Evolutionary conservation across 2,888 invertebrate genomes (phyloP).

Genomic region (Schizotus pectinicornis): DNA sequence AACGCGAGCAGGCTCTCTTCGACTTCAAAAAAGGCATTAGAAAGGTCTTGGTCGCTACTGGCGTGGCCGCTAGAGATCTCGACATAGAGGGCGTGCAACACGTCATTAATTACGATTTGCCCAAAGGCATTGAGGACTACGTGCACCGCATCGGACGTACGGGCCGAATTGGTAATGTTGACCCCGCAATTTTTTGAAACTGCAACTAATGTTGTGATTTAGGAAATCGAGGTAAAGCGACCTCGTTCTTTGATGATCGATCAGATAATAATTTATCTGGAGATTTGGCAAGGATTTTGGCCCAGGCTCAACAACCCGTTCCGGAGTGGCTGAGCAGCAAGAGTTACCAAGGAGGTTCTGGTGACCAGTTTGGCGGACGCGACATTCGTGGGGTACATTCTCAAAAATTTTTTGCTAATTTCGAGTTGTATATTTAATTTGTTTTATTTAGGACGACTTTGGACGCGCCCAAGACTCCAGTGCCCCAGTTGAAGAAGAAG

Average conservation of each 20-base stretch:
- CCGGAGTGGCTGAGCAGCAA: conserved; percentile 75
- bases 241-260: conserved; percentile 78
- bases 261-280: conserved; percentile 67
- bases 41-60: conserved; percentile 89
- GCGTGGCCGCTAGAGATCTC: conserved; percentile 91
- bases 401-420: conserved; percentile 37
- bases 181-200: conserved; percentile 28
- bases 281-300: conserved; percentile 75
- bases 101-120: conserved; percentile 92
- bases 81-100: conserved; percentile 88
- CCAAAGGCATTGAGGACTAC: conserved; percentile 89
- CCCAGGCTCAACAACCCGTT: conserved; percentile 77
- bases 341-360: conserved; percentile 60
- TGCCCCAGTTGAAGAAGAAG: conserved; percentile 62
- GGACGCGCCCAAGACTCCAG: conserved; percentile 44
- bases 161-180: conserved; percentile 87
- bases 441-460: conserved; percentile 43
- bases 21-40: conserved; percentile 83
- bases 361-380: conserved; percentile 71
- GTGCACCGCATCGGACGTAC: conserved; percentile 96
- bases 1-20: conserved; percentile 74
- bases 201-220: neutral
- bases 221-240: conserved; percentile 80
- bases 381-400: conserved; percentile 71
- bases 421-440: conserved; percentile 13